Percentiles rank a stretch among this genome's conserved stretches.
Evolutionary conservation across 2,797 vertebrate genomes (phyloP).

Genomic region (Gymnoscopelus microlampas): DNA sequence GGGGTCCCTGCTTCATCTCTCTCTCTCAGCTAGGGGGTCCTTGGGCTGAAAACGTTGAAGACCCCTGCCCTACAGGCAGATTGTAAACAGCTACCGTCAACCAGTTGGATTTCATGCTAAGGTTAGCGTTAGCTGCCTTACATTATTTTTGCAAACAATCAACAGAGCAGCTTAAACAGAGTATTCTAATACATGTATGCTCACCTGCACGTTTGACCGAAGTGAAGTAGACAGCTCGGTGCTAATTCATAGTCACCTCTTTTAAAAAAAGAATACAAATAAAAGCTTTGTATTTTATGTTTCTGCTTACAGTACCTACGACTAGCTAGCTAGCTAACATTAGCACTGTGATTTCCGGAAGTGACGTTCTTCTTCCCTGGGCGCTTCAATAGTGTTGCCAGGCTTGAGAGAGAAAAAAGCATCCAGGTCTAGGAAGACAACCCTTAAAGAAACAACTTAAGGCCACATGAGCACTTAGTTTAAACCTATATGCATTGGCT

Average conservation of each 20-base stretch:
- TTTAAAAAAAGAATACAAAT: constrained; percentile 2
- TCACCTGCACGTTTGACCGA: constrained; percentile 43
- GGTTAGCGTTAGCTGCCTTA: neutral
- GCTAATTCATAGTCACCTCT: constrained; percentile 56
- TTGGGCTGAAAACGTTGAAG: too few relatives aligned
- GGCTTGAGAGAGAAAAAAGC: too few relatives aligned
- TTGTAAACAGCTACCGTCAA: neutral
- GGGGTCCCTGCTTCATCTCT: too few relatives aligned
- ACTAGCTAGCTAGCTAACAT: constrained; percentile 43
- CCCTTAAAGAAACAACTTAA: too few relatives aligned
- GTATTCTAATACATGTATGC: too few relatives aligned
- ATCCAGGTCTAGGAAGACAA: too few relatives aligned
- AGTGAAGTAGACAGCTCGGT: neutral
- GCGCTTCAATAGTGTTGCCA: neutral
- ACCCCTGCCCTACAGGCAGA: neutral
- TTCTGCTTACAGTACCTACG: constrained; percentile 2
- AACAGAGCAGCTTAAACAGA: neutral
- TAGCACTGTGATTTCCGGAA: constrained; percentile 34
- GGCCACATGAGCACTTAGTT: too few relatives aligned
- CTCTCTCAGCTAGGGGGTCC: too few relatives aligned
- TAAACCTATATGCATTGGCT: too few relatives aligned
- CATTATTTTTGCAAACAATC: neutral
- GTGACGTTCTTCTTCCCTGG: constrained; percentile 38
- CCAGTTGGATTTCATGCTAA: neutral
- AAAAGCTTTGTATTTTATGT: neutral